Evolutionary conservation across 2,888 invertebrate genomes (phyloP).

Genomic region (Cordilura impudica): DNA sequence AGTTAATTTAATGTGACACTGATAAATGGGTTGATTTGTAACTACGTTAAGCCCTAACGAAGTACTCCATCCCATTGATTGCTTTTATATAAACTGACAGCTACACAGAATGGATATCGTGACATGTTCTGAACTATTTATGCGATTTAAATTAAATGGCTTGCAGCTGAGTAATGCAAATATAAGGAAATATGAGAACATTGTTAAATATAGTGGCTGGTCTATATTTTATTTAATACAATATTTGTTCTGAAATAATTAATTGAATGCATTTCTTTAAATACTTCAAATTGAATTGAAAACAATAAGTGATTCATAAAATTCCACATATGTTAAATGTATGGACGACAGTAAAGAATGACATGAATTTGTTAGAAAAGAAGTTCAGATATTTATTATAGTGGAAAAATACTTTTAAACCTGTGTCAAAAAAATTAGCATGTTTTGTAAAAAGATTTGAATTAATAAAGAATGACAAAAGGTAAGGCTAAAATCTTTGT

Average conservation of each 20-base stretch:
- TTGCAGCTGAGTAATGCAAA: neutral
- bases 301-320: conserved; percentile 21
- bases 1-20: conserved; percentile 41
- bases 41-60: conserved; percentile 6
- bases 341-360: conserved; percentile 39
- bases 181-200: conserved; percentile 44
- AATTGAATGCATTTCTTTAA: conserved; percentile 4
- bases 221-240: conserved; percentile 17
- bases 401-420: too few relatives aligned
- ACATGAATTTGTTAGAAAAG: conserved; percentile 31
- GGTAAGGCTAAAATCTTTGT: too few relatives aligned
- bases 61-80: neutral
- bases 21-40: conserved; percentile 22
- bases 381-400: too few relatives aligned
- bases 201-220: conserved; percentile 12
- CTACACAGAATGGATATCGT: conserved; percentile 31
- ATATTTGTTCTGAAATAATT: neutral
- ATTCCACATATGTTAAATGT: conserved; percentile 26
- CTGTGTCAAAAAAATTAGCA: too few relatives aligned
- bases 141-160: conserved; percentile 18
- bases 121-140: conserved; percentile 50
- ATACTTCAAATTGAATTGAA: neutral
- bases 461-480: too few relatives aligned
- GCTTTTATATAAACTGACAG: conserved; percentile 2
- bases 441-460: too few relatives aligned